Percentiles rank a stretch among this genome's conserved stretches.
Evolutionary conservation across 1,140 invertebrate genomes (phyloP).

Genomic region (Rhysida immarginata): DNA sequence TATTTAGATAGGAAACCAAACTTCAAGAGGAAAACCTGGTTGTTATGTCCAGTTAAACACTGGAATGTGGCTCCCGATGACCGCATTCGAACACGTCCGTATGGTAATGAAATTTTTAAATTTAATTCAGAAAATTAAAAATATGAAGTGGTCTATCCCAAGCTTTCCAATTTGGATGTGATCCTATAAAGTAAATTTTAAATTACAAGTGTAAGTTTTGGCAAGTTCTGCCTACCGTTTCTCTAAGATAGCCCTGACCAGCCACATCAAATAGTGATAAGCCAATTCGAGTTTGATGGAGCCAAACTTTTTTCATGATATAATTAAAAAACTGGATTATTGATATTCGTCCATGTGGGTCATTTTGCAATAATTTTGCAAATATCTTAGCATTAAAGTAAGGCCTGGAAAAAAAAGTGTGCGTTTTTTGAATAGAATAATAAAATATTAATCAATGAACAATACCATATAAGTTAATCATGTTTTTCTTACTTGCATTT

Average conservation of each 20-base stretch:
- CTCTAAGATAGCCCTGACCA: constrained; percentile 79
- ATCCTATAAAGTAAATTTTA: too few species aligned
- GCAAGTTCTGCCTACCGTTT: constrained; percentile 59
- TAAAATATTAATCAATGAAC: background rate
- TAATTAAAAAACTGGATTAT: constrained; percentile 83
- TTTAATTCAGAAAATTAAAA: too few species aligned
- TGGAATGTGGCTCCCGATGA: too few species aligned
- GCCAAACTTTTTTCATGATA: constrained; percentile 85
- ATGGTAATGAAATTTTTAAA: too few species aligned
- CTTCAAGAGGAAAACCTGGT: too few species aligned
- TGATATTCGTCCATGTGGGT: constrained; percentile 62
- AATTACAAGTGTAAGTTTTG: too few species aligned
- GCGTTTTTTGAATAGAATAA: background rate
- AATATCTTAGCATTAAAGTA: constrained; percentile 77
- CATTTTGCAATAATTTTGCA: constrained; percentile 64
- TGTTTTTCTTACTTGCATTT: constrained; percentile 42
- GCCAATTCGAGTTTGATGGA: constrained; percentile 82
- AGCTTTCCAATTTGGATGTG: too few species aligned
- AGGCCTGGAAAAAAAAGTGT: constrained; percentile 30
- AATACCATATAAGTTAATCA: background rate
- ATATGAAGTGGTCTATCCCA: too few species aligned
- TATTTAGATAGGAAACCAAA: too few species aligned
- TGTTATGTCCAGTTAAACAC: too few species aligned
- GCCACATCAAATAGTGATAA: constrained; percentile 82
- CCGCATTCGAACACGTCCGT: too few species aligned